These are phyloP conservation scores for Drymodes brunneopygia DNA, from an alignment of 2,113 vertebrate species.

Conservation along the genomic window DNA sequence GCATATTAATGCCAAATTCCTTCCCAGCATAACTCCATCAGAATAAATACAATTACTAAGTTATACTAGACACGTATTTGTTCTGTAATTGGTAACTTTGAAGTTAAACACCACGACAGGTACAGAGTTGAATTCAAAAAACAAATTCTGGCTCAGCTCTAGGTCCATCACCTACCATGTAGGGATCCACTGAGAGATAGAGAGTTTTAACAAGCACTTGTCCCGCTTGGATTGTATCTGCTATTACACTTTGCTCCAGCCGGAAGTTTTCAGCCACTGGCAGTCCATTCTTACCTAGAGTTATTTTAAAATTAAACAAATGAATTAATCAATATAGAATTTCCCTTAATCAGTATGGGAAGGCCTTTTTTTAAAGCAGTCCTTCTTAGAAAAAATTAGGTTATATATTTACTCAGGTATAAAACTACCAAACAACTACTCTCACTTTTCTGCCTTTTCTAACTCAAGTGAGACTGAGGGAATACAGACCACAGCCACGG, in stretches of 20 bases:
- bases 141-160: not conserved
- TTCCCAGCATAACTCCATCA: not conserved
- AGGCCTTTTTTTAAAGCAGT: not conserved
- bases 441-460: not conserved
- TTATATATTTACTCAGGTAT: not conserved
- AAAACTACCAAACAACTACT: not conserved
- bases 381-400: not conserved
- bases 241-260: slow-evolving; percentile 76
- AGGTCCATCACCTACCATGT: slow-evolving; percentile 81
- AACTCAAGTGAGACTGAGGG: not conserved
- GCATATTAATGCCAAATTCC: not conserved
- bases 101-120: not conserved
- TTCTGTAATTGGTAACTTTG: not conserved
- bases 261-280: slow-evolving; percentile 86
- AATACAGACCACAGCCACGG: not conserved
- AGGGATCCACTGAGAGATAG: slow-evolving; percentile 95
- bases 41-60: not conserved
- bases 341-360: not conserved
- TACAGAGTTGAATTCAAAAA: not conserved
- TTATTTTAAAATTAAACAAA: slow-evolving; percentile 15
- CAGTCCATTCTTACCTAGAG: slow-evolving; percentile 80
- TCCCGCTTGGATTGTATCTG: slow-evolving; percentile 71
- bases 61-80: not conserved
- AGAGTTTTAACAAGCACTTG: slow-evolving; percentile 83
- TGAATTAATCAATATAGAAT: not conserved